A percentile compares a stretch with the other conserved stretches of the same genome.
phyloP scores from a whole-genome alignment of 2,888 invertebrate species.

The Lasioglossum pauxillum region DNA sequence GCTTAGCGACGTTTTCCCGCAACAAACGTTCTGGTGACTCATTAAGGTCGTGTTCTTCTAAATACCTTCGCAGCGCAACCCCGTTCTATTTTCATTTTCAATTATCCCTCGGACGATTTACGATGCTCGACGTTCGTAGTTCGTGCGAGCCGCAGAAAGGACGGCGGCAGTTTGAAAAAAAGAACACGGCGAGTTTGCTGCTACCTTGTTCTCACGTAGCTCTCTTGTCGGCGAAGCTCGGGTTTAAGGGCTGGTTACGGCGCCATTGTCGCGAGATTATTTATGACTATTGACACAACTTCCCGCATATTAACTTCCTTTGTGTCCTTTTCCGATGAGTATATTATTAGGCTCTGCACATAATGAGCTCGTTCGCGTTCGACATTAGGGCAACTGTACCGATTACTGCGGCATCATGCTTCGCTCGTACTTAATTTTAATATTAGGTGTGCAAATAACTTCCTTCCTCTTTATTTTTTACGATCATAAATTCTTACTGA shows the following conservation, averaged over 20 bases:
- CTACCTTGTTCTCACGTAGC: constrained; percentile 6
- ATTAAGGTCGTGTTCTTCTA: constrained; percentile 6
- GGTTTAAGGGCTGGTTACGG: neutral
- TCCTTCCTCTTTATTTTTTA: no score
- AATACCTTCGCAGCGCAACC: constrained; percentile 15
- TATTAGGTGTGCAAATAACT: no score
- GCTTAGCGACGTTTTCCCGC: neutral
- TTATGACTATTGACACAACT: constrained; percentile 40
- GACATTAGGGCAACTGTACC: no score
- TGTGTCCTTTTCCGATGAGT: neutral
- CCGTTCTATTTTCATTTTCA: constrained; percentile 39
- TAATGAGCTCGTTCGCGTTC: no score
- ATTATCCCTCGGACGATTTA: constrained; percentile 33
- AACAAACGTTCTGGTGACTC: constrained; percentile 21
- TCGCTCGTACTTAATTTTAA: no score
- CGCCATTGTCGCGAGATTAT: constrained; percentile 24
- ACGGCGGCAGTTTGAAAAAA: neutral
- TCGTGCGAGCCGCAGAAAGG: neutral
- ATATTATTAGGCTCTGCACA: neutral
- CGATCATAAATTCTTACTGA: no score
- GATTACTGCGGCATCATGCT: no score
- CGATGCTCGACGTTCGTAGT: neutral
- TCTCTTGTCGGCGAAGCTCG: constrained; percentile 1
- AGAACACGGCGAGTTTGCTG: neutral
- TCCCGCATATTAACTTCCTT: constrained; percentile 22